These are phyloP conservation scores for Miltochrista miniata DNA, from an alignment of 2,888 invertebrate species.

Conservation along the genomic window DNA sequence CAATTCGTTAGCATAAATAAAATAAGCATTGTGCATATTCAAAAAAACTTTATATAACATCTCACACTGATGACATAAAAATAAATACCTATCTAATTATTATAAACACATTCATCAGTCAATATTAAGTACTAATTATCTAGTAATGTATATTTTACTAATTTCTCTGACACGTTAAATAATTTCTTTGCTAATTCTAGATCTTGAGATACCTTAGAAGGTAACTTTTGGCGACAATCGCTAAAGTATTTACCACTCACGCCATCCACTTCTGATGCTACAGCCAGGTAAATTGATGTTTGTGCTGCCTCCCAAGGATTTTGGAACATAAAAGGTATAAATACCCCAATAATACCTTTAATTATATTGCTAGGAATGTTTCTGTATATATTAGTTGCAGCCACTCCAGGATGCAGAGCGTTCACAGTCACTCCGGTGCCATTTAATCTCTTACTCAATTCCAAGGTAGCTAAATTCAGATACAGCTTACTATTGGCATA, in stretches of 20 bases:
- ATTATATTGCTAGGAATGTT: constrained; percentile 79
- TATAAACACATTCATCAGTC: too few relatives aligned
- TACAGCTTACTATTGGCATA: constrained; percentile 85
- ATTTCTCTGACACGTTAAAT: constrained; percentile 86
- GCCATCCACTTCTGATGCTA: constrained; percentile 81
- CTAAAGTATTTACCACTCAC: constrained; percentile 87
- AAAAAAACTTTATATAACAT: too few relatives aligned
- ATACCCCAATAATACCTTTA: constrained; percentile 49
- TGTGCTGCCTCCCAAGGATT: constrained; percentile 86
- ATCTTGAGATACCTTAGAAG: constrained; percentile 81
- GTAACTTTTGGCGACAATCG: constrained; percentile 77
- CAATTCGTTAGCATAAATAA: too few relatives aligned
- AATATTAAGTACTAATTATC: constrained; percentile 27
- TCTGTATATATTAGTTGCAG: constrained; percentile 86
- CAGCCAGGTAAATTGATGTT: constrained; percentile 83
- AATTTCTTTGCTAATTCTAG: constrained; percentile 81
- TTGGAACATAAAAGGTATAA: constrained; percentile 76
- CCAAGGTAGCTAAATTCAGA: constrained; percentile 85
- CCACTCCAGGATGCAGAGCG: constrained; percentile 88
- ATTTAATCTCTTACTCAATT: constrained; percentile 83
- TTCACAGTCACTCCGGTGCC: constrained; percentile 87
- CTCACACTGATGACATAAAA: too few relatives aligned
- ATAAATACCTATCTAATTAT: too few relatives aligned
- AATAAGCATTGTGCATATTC: too few relatives aligned
- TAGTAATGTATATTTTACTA: constrained; percentile 57